A percentile compares a stretch with the other conserved stretches of the same genome.
These are phyloP conservation scores for Lacerta viridis DNA, from an alignment of 2,797 vertebrate genomes.

Conservation along the genomic window DNA sequence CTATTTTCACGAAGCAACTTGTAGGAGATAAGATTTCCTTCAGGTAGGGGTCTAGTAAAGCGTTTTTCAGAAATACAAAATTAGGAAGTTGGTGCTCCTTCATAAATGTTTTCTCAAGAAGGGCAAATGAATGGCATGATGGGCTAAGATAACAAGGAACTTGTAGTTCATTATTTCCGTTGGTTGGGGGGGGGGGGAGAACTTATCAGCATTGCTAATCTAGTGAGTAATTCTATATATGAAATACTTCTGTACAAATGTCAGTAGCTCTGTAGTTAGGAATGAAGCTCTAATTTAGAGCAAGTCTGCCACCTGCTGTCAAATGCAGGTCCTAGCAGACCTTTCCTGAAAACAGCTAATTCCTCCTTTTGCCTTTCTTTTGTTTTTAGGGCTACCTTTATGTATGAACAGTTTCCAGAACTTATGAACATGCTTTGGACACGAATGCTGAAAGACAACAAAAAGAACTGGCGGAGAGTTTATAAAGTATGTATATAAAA, in stretches of 20 bases:
- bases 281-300: constrained; percentile 53
- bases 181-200: neutral
- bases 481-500: constrained; percentile 89
- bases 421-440: constrained; percentile 99
- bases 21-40: neutral
- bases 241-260: constrained; percentile 35
- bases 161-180: neutral
- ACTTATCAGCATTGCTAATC: constrained; percentile 36
- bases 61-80: constrained; percentile 16
- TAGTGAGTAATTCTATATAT: constrained; percentile 28
- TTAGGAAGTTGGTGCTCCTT: neutral
- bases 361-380: constrained; percentile 48
- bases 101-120: constrained; percentile 31
- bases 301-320: constrained; percentile 85
- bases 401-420: constrained; percentile 99
- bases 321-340: constrained; percentile 54
- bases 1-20: constrained; percentile 15
- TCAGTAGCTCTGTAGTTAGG: constrained; percentile 24
- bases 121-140: neutral
- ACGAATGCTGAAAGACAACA: constrained; percentile 98
- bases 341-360: constrained; percentile 44
- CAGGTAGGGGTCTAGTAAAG: neutral
- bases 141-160: constrained; percentile 5
- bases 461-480: constrained; percentile 99
- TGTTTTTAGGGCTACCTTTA: constrained; percentile 91